Conservation (phyloP, 2,797 vertebrate species). For the Merluccius polli region DNA sequence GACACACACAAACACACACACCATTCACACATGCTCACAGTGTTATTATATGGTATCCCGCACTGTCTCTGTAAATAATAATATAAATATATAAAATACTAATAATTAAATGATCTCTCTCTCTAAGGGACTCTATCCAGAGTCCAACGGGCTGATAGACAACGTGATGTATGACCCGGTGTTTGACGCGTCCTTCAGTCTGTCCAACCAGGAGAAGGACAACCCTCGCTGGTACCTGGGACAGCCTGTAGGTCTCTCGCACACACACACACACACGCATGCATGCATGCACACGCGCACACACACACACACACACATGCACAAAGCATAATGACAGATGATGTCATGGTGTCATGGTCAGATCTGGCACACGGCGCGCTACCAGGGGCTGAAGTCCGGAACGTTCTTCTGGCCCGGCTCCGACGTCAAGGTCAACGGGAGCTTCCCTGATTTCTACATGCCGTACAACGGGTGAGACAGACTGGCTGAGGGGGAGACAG, state of each 20-base stretch:
- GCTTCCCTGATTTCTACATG: slow-evolving; percentile 63
- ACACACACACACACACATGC: no score
- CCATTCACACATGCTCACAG: no score
- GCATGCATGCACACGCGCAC: no score
- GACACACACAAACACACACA: no score
- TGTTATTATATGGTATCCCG: no score
- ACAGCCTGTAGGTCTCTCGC: slow-evolving; percentile 67
- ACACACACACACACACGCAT: neutral
- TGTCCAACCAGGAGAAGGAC: slow-evolving; percentile 68
- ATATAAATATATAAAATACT: no score
- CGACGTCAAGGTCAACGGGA: slow-evolving; percentile 73
- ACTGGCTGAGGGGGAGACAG: neutral
- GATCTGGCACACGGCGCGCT: slow-evolving; percentile 74
- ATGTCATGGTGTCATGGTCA: slow-evolving; percentile 25
- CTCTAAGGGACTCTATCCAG: slow-evolving; percentile 73
- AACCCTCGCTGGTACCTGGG: slow-evolving; percentile 75
- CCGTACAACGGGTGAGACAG: slow-evolving; percentile 64
- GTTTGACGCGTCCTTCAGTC: slow-evolving; percentile 69
- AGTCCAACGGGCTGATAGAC: slow-evolving; percentile 77
- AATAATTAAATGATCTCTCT: no score
- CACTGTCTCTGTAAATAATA: no score
- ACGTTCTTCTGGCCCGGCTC: slow-evolving; percentile 80
- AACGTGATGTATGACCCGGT: slow-evolving; percentile 76
- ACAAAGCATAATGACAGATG: neutral
- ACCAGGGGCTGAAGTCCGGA: slow-evolving; percentile 70